These are phyloP conservation scores for Enteromius anoplus DNA, from an alignment of 2,797 vertebrate species.

Conservation along the genomic window DNA sequence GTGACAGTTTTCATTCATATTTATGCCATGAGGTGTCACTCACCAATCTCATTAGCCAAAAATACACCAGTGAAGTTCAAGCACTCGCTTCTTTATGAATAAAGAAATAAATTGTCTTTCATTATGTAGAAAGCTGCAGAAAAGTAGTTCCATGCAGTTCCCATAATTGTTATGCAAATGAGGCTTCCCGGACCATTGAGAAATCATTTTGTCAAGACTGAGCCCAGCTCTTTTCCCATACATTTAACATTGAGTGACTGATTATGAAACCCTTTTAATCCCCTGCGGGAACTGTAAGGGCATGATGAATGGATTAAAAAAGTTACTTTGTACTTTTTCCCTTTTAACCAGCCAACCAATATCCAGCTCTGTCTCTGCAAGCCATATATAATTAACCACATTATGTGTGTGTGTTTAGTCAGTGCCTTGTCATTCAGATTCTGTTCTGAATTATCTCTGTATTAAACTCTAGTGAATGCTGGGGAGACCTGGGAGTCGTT, in stretches of 20 bases:
- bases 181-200: slow-evolving; percentile 78
- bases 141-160: slow-evolving; percentile 80
- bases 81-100: slow-evolving; percentile 50
- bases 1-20: slow-evolving; percentile 30
- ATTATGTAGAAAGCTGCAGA: slow-evolving; percentile 73
- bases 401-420: not conserved
- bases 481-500: not conserved
- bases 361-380: slow-evolving; percentile 26
- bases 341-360: slow-evolving; percentile 49
- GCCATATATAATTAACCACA: slow-evolving; percentile 38
- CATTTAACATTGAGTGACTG: slow-evolving; percentile 71
- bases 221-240: slow-evolving; percentile 77
- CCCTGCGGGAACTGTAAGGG: slow-evolving; percentile 68
- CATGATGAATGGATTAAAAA: slow-evolving; percentile 64
- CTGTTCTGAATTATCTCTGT: slow-evolving; percentile 11
- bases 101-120: slow-evolving; percentile 60
- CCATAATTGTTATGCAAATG: slow-evolving; percentile 85
- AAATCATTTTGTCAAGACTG: slow-evolving; percentile 83
- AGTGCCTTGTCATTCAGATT: slow-evolving; percentile 10
- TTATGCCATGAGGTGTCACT: slow-evolving; percentile 18
- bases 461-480: slow-evolving; percentile 21
- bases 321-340: slow-evolving; percentile 55
- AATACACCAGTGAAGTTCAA: slow-evolving; percentile 53
- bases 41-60: slow-evolving; percentile 46
- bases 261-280: slow-evolving; percentile 74